Evolutionary conservation across 1,140 invertebrate genomes (phyloP), one percentile per base, ranked within the genome.

Genomic region (Teleogryllus occipitalis): DNA sequence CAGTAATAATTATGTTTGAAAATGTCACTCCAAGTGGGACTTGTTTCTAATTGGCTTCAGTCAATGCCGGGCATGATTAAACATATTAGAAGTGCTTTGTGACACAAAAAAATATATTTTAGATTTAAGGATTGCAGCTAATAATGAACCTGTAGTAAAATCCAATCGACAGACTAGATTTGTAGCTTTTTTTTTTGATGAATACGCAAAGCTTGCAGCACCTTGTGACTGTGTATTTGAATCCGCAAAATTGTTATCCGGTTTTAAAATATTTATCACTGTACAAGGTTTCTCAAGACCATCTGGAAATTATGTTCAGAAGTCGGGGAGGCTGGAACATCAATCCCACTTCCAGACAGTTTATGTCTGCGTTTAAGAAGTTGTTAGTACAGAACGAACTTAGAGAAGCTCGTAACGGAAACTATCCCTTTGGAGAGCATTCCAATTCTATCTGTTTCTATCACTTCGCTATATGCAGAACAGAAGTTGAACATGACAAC

Each of bases 221-320:
- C 14, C 21, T 8, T 76, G 14, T 22, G 21, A 76, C 10, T 14
- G 21, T 12, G 8, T 76, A 76, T 10, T 76, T 76, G 21, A 8
- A 12, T 10, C 8, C 14, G 8, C 75, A 21, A 10, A 8, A 12
- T 22, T 21, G 8, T 21, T 46, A 8, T 72, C 10, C 54, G 10
- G 10, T 12, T 18, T 82, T 47, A 79, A 80, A 27, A n/a, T 84
- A 84, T 80, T 74, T 85, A 39, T 65, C 83, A 75, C 84, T 83
- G 0, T 85, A 86, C 81, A 86, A 85, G 82, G 77, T 86, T 8
- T 83, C 82, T 14, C 84, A 86, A 81, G 85, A 87, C 80, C 84
- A 85, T 80, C 75, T 86, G n/a, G 85, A 87, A 83, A 54, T 83
- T 10, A 84, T 86, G 81, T 87, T 86, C 82, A 75, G 81, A n/a